Base-by-base conservation (phyloP, 2,888 invertebrate species). In the Polyploca ridens region DNA sequence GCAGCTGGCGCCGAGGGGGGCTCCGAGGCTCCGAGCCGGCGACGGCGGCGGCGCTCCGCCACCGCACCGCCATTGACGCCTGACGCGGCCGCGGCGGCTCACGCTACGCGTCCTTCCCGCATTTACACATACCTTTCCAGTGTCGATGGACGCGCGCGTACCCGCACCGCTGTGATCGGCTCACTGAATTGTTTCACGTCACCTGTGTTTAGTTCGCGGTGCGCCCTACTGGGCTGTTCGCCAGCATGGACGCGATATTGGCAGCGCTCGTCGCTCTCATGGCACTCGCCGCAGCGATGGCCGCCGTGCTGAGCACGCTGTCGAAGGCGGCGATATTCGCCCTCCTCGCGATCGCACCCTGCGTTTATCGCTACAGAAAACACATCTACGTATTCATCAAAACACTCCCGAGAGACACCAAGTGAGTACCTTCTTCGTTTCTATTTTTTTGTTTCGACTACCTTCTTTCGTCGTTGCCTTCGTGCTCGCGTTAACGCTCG, bases 291-390 rank as follows among this genome's bases (percentile, higher is more conserved):
- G 94, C 93, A 81, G 91, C 93, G 83, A 95, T 94, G 94, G 94
- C 94, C 85, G 94, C 92, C 81, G 89, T 95, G 78, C 95, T 96
- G 76, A 94, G 94, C 82, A 94, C 96, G 71, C 91, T 96, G 68
- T 91, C 97, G 59, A 96, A 97, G 90, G 96, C 96, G 85, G 96
- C 97, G 72, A 96, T 97, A 86, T 96, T 97, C 68, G 94, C 97
- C 66, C 83, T 94, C 57, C 93, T 94, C 74, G 93, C 94, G 67
- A 89, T 94, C 80, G 92, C 93, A 74, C 93, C 95, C 72, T 93
- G 95, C 77, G 86, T 95, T 71, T 94, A 94, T 84, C 90, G 93
- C 74, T 94, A 95, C 83, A 93, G 95, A 81, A 94, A 91, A 71
- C 86, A 94, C 86, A 90, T 96, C 80, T 95, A 95, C 84, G 95